Conservation (phyloP, 92 coral and sea anemone genomes). For the Montipora capitata region DNA sequence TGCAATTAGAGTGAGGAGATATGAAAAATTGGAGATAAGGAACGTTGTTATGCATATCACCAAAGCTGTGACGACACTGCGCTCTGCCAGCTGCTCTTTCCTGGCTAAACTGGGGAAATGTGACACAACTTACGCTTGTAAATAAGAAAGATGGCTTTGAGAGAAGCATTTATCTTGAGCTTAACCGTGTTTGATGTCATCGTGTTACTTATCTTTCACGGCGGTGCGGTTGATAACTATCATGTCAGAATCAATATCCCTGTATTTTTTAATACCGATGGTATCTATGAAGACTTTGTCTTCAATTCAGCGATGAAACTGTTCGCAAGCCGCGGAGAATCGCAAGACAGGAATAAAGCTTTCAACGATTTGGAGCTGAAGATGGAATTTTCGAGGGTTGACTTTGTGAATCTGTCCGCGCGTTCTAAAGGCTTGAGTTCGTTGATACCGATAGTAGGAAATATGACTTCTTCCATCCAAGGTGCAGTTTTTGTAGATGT, state of each 20-base stretch:
- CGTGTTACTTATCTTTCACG: not conserved
- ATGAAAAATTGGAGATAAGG: not conserved
- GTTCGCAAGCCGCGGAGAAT: not conserved
- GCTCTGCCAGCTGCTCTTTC: not conserved
- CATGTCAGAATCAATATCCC: constrained; percentile 25
- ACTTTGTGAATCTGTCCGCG: constrained; percentile 11
- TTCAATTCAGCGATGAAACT: constrained; percentile 25
- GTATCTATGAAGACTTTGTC: constrained; percentile 25
- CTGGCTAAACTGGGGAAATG: not conserved
- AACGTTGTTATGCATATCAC: not conserved
- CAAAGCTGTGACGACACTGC: not conserved
- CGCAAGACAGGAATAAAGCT: not conserved
- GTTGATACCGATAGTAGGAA: constrained; percentile 4
- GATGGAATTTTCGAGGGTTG: constrained; percentile 26
- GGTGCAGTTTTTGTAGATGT: constrained; percentile 38
- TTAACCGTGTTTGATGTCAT: not conserved
- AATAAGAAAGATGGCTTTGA: not conserved
- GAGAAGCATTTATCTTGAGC: not conserved
- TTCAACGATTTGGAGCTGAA: not conserved
- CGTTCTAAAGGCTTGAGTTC: constrained; percentile 3
- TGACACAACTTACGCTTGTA: not conserved
- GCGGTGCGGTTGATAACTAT: constrained; percentile 31
- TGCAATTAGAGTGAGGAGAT: not conserved
- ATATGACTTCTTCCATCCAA: constrained; percentile 2
- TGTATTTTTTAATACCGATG: constrained; percentile 37